Evolutionary conservation across 2,113 vertebrate genomes (phyloP).

Genomic region (Semnornis frantzii): DNA sequence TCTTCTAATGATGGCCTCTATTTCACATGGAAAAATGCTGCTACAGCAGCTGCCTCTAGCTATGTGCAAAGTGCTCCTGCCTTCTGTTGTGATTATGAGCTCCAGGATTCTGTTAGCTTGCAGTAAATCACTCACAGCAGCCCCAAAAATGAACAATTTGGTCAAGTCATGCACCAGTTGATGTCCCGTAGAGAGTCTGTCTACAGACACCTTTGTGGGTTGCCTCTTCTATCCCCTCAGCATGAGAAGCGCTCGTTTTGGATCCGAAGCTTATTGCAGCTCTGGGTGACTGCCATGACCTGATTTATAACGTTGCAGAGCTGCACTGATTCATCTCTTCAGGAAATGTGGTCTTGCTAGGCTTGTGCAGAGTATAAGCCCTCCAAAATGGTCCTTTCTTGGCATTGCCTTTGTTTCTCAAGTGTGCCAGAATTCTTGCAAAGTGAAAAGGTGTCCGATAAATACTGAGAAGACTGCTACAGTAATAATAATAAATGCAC

Average conservation of each 20-base stretch:
- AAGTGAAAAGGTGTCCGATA: background rate
- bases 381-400: background rate
- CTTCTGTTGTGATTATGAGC: constrained; percentile 27
- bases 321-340: constrained; percentile 68
- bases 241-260: constrained; percentile 61
- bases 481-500: background rate
- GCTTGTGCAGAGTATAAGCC: background rate
- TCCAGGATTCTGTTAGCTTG: constrained; percentile 17
- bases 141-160: constrained; percentile 54
- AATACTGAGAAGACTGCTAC: background rate
- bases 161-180: constrained; percentile 31
- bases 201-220: constrained; percentile 75
- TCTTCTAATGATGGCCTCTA: background rate
- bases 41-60: background rate
- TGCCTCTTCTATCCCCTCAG: constrained; percentile 75
- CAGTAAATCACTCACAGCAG: constrained; percentile 66
- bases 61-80: background rate
- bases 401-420: background rate
- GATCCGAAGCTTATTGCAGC: constrained; percentile 70
- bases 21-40: background rate
- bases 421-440: background rate
- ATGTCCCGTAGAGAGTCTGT: constrained; percentile 72
- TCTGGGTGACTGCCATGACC: constrained; percentile 66
- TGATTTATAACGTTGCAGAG: constrained; percentile 19
- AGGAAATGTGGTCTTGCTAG: constrained; percentile 59